phyloP scores from a whole-genome alignment of 2,113 vertebrate genomes.

The Syrmaticus mikado region DNA sequence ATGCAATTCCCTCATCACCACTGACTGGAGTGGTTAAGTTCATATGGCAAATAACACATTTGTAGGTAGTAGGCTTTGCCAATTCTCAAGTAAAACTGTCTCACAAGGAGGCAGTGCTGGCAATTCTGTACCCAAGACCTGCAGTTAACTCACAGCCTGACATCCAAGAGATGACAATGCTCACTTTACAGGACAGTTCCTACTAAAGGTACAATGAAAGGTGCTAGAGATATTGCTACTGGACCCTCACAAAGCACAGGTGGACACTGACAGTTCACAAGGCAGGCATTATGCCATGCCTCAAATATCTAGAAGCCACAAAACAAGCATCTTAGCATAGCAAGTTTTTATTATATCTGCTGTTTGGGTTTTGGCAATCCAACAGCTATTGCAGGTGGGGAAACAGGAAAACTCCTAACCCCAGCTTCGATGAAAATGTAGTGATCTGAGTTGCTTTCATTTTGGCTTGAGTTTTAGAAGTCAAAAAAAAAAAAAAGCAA shows the following conservation, averaged over 20 bases:
- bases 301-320: neutral
- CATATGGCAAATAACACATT: neutral
- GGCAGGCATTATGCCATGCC: neutral
- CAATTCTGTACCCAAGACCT: neutral
- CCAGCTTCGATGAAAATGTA: neutral
- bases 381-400: neutral
- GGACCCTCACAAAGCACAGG: neutral
- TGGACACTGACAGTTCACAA: neutral
- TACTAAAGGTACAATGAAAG: neutral
- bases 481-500: neutral
- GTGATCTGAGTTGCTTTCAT: neutral
- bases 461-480: neutral
- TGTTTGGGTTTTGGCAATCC: neutral
- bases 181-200: neutral
- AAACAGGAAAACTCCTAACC: no score
- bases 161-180: accelerated
- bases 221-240: neutral
- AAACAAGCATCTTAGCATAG: neutral
- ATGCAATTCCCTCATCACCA: accelerated
- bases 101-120: accelerated
- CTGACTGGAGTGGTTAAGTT: neutral
- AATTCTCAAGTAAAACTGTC: neutral
- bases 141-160: neutral
- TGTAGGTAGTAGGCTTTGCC: neutral
- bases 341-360: neutral